Evolutionary conservation across 30 jellyfish, hydroid and myxozoan species (phyloP).

Genomic region (Turritopsis rubra): DNA sequence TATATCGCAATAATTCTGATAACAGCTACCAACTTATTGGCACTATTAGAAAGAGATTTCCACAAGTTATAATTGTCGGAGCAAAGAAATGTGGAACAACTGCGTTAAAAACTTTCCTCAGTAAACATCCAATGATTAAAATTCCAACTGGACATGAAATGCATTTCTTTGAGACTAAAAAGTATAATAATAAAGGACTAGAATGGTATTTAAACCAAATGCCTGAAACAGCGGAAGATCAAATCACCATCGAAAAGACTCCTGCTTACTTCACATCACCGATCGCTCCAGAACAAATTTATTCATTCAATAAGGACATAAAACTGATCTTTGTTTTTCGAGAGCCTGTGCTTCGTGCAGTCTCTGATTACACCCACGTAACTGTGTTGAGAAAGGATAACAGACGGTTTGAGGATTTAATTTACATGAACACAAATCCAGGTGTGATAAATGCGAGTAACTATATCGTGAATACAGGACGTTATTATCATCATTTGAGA

Average conservation of each 20-base stretch:
- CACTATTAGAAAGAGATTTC: no score
- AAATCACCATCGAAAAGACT: constrained; percentile 68
- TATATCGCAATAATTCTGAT: no score
- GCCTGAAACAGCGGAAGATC: constrained; percentile 69
- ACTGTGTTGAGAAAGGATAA: constrained; percentile 14
- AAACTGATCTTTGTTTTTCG: constrained; percentile 57
- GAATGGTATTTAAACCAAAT: constrained; percentile 46
- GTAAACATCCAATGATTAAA: constrained; percentile 54
- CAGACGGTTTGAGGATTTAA: background rate
- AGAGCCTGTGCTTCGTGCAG: constrained; percentile 74
- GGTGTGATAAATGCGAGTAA: constrained; percentile 14
- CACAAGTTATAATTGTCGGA: constrained; percentile 73
- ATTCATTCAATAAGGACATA: constrained; percentile 39
- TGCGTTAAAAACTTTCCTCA: constrained; percentile 64
- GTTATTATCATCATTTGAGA: constrained; percentile 42
- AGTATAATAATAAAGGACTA: constrained; percentile 41
- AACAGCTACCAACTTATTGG: no score
- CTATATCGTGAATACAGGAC: constrained; percentile 34
- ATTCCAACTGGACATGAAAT: constrained; percentile 53
- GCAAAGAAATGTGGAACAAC: constrained; percentile 88
- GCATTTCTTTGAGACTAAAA: constrained; percentile 78
- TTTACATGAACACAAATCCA: background rate
- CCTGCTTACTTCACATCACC: constrained; percentile 57
- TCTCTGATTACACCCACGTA: constrained; percentile 75
- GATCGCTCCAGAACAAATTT: constrained; percentile 52